Evolutionary conservation across 2,888 invertebrate genomes (phyloP).

Genomic region (Drosophila rubida): DNA sequence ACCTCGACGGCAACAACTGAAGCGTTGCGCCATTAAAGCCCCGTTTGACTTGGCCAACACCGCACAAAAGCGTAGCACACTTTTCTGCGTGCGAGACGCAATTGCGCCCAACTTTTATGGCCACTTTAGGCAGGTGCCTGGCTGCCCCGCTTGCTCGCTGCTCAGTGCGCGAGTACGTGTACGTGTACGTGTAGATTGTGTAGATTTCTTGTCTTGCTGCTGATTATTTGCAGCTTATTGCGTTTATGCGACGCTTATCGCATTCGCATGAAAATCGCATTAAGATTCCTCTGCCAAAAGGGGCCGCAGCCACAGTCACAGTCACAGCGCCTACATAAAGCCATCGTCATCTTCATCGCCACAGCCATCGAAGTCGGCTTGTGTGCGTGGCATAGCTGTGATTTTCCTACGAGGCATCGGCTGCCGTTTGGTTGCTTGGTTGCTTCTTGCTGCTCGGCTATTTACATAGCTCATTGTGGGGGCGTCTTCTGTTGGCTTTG

Average conservation of each 20-base stretch:
- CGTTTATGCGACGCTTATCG: constrained; percentile 75
- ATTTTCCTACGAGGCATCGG: constrained; percentile 21
- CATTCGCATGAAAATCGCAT: constrained; percentile 75
- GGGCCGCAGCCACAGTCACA: not conserved
- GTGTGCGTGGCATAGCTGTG: constrained; percentile 35
- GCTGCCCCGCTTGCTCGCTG: not conserved
- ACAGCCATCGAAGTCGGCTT: not conserved
- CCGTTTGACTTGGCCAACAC: not conserved
- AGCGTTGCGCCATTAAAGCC: constrained; percentile 38
- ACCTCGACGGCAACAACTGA: constrained; percentile 22
- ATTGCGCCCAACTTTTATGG: constrained; percentile 45
- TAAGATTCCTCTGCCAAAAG: constrained; percentile 34
- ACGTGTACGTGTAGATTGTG: constrained; percentile 18
- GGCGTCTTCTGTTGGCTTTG: constrained; percentile 41
- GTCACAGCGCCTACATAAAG: constrained; percentile 16
- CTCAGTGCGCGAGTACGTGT: no score
- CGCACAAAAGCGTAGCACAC: constrained; percentile 38
- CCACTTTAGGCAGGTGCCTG: constrained; percentile 48
- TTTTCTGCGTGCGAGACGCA: constrained; percentile 44
- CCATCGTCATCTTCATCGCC: not conserved
- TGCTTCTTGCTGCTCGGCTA: constrained; percentile 22
- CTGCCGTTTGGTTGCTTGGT: not conserved
- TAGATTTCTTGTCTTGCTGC: constrained; percentile 58
- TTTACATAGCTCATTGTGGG: constrained; percentile 48
- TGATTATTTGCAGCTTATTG: constrained; percentile 77